These are phyloP conservation scores for Acanthochromis polyacanthus DNA, from an alignment of 2,113 vertebrate genomes.

Conservation along the genomic window DNA sequence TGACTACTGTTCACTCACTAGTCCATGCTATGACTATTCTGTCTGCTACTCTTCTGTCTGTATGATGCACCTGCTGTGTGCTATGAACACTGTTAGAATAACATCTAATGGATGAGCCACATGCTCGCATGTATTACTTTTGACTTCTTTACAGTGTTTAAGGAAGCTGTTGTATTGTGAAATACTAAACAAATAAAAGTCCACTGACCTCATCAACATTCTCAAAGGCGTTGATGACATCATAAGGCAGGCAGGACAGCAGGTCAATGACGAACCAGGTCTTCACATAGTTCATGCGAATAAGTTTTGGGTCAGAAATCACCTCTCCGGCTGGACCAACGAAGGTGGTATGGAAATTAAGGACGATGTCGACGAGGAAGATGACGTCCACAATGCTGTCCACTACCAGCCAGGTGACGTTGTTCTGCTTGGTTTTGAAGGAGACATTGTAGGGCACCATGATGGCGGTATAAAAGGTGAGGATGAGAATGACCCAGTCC, in stretches of 20 bases:
- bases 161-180: not conserved
- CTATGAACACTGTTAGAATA: too few species aligned
- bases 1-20: too few species aligned
- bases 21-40: too few species aligned
- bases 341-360: constrained; percentile 98
- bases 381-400: constrained; percentile 98
- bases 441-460: constrained; percentile 98
- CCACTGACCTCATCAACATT: constrained; percentile 96
- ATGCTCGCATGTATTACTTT: too few species aligned
- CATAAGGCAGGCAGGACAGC: constrained; percentile 95
- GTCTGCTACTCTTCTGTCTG: too few species aligned
- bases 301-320: constrained; percentile 96
- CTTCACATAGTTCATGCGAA: constrained; percentile 98
- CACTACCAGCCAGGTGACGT: constrained; percentile 96
- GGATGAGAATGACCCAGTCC: constrained; percentile 98
- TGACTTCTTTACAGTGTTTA: too few species aligned
- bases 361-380: constrained; percentile 97
- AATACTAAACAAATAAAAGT: not conserved
- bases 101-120: too few species aligned
- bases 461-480: constrained; percentile 98
- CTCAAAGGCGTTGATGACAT: constrained; percentile 99
- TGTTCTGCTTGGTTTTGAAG: constrained; percentile 99
- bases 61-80: too few species aligned
- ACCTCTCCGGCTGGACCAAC: constrained; percentile 97
- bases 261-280: constrained; percentile 99